phyloP scores from a whole-genome alignment of 2,888 invertebrate genomes.

The Ennomos erosarius region DNA sequence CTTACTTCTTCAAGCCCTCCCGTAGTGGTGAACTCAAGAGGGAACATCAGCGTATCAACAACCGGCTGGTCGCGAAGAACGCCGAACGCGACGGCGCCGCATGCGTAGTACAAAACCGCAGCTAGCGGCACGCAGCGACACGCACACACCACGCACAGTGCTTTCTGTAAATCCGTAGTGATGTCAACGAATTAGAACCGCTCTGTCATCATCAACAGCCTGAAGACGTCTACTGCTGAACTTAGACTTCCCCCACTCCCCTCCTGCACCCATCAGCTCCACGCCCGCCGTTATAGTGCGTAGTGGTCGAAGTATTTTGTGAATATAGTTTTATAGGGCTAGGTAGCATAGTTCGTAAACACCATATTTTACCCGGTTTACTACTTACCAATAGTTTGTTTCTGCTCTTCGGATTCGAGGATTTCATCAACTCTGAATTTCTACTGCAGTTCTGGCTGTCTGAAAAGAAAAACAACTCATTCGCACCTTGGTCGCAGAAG shows the following conservation, averaged over 20 bases:
- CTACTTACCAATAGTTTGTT: slow-evolving; percentile 53
- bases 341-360: too few species aligned
- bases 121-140: slow-evolving; percentile 67
- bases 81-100: slow-evolving; percentile 87
- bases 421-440: slow-evolving; percentile 53
- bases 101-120: slow-evolving; percentile 81
- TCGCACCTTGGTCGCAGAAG: neutral
- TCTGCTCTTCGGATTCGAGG: slow-evolving; percentile 36
- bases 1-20: slow-evolving; percentile 87
- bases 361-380: neutral
- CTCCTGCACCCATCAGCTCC: too few species aligned
- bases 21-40: slow-evolving; percentile 89
- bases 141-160: slow-evolving; percentile 67
- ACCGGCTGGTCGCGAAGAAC: slow-evolving; percentile 77
- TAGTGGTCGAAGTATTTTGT: too few species aligned
- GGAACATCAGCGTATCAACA: slow-evolving; percentile 86
- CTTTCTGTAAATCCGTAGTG: slow-evolving; percentile 42
- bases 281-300: too few species aligned
- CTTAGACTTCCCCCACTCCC: too few species aligned
- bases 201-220: too few species aligned
- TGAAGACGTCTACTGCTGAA: too few species aligned
- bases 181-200: too few species aligned
- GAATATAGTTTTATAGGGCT: too few species aligned
- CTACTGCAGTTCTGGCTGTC: slow-evolving; percentile 57
- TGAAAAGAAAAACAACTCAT: slow-evolving; percentile 46